Evolutionary conservation across 1,140 invertebrate species (phyloP), one percentile per base, ranked within the genome.

Genomic region (Akabosia matsudoensis): DNA sequence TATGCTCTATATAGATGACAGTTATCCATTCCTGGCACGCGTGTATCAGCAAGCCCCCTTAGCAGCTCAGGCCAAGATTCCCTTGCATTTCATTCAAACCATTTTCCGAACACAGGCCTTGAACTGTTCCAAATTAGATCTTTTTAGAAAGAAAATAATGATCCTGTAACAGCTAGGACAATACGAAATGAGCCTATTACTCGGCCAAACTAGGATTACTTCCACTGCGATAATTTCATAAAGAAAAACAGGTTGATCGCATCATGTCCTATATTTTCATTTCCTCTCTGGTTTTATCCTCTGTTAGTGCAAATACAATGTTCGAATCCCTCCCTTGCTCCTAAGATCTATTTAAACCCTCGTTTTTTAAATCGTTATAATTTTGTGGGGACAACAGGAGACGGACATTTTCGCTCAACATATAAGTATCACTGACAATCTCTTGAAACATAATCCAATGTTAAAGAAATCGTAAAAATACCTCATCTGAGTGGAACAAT

Each of bases 401-500:
- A n/a, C n/a, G n/a, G n/a, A n/a, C n/a, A n/a, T 45, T 45, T 18
- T 45, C 37, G 7, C 37, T 45, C 18, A 45, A 45, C 18, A 45
- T 45, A n/a, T n/a, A n/a, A n/a, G n/a, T n/a, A n/a, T n/a, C n/a
- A n/a, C n/a, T 45, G 18, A 18, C 37, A 45, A 45, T 45, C 37
- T 45, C 37, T 45, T 45, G 37, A 45, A 45, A 18, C 37, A 18
- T 18, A 56, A 56, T 56, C 22, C n/a, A n/a, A 56, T 56, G 54
- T 56, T 56, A 56, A 56, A 10, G 22, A 56, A 16, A 56, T 56
- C 54, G 24, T 56, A 56, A 56, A 56, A 56, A 56, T 56, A 56
- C 54, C 54, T 56, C 54, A 56, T 56, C 54, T 56, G 54, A 56
- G 24, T n/a, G 54, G 54, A 22, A 56, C 54, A 56, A 56, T 56